Percentiles rank a stretch among this genome's conserved stretches.
phyloP scores from a whole-genome alignment of 2,888 invertebrate species.

The Eupithecia subumbrata region DNA sequence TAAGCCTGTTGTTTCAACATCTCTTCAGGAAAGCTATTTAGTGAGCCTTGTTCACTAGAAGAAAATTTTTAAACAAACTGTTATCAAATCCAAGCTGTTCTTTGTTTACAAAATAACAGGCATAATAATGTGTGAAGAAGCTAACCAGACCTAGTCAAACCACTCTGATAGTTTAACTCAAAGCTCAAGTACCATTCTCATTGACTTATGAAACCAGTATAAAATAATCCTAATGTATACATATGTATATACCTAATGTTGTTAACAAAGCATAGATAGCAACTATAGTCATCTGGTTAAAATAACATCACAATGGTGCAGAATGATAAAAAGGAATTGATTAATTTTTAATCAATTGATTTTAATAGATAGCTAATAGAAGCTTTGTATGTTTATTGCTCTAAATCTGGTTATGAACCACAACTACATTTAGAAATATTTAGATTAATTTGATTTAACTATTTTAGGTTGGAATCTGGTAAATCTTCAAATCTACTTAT shows the following conservation, averaged over 20 bases:
- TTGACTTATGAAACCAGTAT: neutral
- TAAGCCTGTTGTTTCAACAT: no score
- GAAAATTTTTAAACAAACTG: neutral
- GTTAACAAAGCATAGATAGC: neutral
- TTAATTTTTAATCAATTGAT: neutral
- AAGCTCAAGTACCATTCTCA: neutral
- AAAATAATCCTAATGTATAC: neutral
- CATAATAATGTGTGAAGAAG: neutral
- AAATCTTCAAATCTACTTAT: neutral
- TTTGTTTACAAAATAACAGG: neutral
- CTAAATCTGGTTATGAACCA: no score
- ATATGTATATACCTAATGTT: neutral
- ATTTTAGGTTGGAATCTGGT: neutral
- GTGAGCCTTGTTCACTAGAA: neutral
- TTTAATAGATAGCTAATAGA: neutral
- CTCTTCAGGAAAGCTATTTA: no score
- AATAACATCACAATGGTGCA: neutral
- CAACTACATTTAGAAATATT: no score
- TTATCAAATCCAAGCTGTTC: neutral
- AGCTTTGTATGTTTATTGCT: no score
- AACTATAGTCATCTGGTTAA: neutral
- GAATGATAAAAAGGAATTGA: no score
- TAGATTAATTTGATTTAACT: neutral
- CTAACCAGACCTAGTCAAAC: no score
- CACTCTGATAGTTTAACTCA: neutral